Conservation (phyloP, 2,888 invertebrate species). For the Ommatoiulus sabulosus region DNA sequence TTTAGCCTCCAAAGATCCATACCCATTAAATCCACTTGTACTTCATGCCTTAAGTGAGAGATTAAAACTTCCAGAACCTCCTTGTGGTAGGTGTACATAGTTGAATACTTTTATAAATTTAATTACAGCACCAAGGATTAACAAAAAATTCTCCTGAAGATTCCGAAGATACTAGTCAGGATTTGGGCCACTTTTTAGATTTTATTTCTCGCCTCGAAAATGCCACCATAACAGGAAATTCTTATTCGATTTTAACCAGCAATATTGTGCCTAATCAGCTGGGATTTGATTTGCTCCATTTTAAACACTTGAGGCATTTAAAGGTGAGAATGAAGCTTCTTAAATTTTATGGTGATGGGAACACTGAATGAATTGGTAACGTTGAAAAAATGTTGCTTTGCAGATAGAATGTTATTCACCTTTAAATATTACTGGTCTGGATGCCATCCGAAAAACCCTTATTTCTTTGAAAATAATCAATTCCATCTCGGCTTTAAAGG, state of each 20-base stretch:
- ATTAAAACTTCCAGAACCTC: slow-evolving; percentile 59
- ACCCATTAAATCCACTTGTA: slow-evolving; percentile 57
- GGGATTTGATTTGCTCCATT: slow-evolving; percentile 54
- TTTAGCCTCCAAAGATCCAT: slow-evolving; percentile 54
- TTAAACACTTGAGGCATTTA: slow-evolving; percentile 52
- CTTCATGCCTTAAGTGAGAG: slow-evolving; percentile 59
- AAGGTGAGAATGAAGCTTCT: neutral
- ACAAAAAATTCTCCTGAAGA: slow-evolving; percentile 49
- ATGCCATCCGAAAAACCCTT: neutral
- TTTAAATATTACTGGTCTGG: slow-evolving; percentile 42
- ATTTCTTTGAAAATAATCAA: slow-evolving; percentile 4
- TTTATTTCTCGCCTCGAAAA: slow-evolving; percentile 55
- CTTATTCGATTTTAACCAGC: slow-evolving; percentile 50
- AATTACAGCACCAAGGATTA: neutral
- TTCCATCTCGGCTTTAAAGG: slow-evolving; percentile 23
- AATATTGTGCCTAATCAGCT: slow-evolving; percentile 59
- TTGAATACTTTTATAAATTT: neutral
- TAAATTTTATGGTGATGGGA: neutral
- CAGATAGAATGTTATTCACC: slow-evolving; percentile 49
- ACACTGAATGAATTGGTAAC: too few species aligned
- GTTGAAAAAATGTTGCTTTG: slow-evolving; percentile 3
- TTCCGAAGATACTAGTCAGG: slow-evolving; percentile 56
- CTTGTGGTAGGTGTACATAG: slow-evolving; percentile 56
- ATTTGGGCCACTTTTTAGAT: slow-evolving; percentile 58
- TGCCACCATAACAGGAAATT: slow-evolving; percentile 50